A percentile compares a stretch with the other conserved stretches of the same genome.
These are phyloP conservation scores for Hoplostethus atlanticus DNA, from an alignment of 2,797 vertebrate genomes.

Conservation along the genomic window DNA sequence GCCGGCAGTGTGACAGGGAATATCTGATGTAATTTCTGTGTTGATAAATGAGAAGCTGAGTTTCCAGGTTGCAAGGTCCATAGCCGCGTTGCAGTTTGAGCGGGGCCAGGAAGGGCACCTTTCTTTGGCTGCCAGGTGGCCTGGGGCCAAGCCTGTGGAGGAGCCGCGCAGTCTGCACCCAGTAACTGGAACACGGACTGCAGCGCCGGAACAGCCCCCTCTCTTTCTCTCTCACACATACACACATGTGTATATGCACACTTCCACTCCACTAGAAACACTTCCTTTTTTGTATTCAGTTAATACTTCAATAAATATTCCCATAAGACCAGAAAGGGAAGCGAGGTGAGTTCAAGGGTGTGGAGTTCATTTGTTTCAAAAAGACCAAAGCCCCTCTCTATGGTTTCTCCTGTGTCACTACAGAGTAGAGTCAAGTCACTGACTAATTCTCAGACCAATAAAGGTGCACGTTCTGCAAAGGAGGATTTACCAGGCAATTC, in stretches of 20 bases:
- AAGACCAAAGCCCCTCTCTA: conserved; percentile 3
- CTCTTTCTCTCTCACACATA: conserved; percentile 49
- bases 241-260: conserved; percentile 11
- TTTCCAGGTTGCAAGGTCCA: conserved; percentile 85
- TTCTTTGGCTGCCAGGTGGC: conserved; percentile 89
- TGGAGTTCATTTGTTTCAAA: conserved; percentile 23
- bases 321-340: conserved; percentile 4
- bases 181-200: conserved; percentile 83
- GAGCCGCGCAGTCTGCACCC: conserved; percentile 87
- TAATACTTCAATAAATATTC: conserved; percentile 44
- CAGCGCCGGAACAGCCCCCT: conserved; percentile 74
- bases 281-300: conserved; percentile 47
- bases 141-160: conserved; percentile 81
- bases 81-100: conserved; percentile 80
- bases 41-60: conserved; percentile 88
- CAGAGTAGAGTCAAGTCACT: conserved; percentile 14
- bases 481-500: background rate
- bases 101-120: conserved; percentile 87
- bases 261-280: conserved; percentile 21
- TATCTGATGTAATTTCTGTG: conserved; percentile 84
- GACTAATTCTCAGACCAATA: conserved; percentile 25
- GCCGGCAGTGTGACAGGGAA: conserved; percentile 77
- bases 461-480: background rate
- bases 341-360: conserved; percentile 23
- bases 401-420: conserved; percentile 5